Base-by-base conservation (phyloP, 2,113 vertebrate genomes). In the Cnemophilus loriae region DNA sequence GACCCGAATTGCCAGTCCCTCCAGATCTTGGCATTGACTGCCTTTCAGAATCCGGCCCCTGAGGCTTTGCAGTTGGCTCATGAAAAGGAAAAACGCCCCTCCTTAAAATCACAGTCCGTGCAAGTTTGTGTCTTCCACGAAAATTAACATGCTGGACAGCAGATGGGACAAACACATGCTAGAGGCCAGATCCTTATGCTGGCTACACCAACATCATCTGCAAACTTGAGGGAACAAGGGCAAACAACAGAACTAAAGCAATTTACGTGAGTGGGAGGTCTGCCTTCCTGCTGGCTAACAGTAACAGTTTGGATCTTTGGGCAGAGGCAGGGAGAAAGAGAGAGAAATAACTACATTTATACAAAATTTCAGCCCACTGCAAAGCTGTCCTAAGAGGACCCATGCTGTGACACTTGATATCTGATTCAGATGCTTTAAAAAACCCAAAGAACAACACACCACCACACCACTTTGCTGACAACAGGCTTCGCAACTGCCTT, bases 131-230 rank as follows among this genome's bases (percentile, higher is more conserved):
- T 90, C 90, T 95, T 96, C 67, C 68, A 88, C 28, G 42, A 91
- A 96, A 96, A 96, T 97, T 88, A 96, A 83, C 90, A 93, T 95
- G 87, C 92, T 96, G 95, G 95, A 96, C 96, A 95, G 90, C 92
- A 95, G 95, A 97, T 95, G 95, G 96, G 90, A 95, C 82, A 95
- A 96, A 95, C 94, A 96, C 96, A 96, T 94, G 95, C 93, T 96
- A 96, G 68, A 94, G 95, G 93, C 95, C 95, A 94, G 93, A 95
- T 97, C 92, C 95, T 95, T 95, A 92, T 79, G 75, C 27, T 84
- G 55, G 52, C 81, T 93, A 94, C 92, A 94, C 49, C 92, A 84
- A 59, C 32, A 86, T 94, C 44, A 19, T 74, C 85, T 86, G 90
- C 78, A 97, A 91, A 95, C 71, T 91, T 88, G 50, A 86, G 39